Conservation (phyloP, 1,140 invertebrate species). For the Achatina immaculata region DNA sequence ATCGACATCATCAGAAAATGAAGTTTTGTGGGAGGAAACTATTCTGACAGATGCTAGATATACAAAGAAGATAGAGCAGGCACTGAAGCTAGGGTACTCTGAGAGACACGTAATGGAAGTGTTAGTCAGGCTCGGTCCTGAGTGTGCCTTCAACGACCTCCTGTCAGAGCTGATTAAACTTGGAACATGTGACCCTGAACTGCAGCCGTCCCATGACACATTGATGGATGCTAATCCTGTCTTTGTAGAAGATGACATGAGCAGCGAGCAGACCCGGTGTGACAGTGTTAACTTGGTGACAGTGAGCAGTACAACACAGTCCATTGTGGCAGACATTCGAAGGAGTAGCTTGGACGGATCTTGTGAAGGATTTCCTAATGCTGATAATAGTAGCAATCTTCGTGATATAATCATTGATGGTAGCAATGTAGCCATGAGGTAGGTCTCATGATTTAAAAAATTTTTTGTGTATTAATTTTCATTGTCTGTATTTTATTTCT, state of each 20-base stretch:
- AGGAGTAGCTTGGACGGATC: conserved; percentile 4
- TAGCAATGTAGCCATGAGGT: conserved; percentile 71
- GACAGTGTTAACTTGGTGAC: not conserved
- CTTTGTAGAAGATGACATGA: not conserved
- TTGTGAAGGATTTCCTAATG: conserved; percentile 6
- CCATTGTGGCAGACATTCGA: not conserved
- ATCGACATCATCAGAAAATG: conserved; percentile 23
- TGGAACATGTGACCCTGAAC: conserved; percentile 49
- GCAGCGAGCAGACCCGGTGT: not conserved
- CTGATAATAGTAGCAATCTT: conserved; percentile 49
- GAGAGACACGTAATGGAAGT: conserved; percentile 87
- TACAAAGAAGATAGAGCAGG: conserved; percentile 80
- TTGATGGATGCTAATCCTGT: not conserved
- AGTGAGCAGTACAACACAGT: not conserved
- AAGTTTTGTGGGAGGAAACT: conserved; percentile 11
- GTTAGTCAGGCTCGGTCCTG: conserved; percentile 84
- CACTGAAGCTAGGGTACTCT: conserved; percentile 90
- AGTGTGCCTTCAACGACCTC: conserved; percentile 81
- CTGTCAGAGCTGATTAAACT: conserved; percentile 79
- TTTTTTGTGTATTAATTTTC: not conserved
- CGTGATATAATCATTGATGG: conserved; percentile 70
- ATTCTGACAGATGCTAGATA: conserved; percentile 48
- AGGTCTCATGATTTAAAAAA: conserved; percentile 18
- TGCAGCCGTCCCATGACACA: not conserved
- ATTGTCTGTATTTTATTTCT: not conserved